Percentiles rank a stretch among this genome's conserved stretches.
These are phyloP conservation scores for Pollenia griseotomentosa DNA, from an alignment of 2,888 invertebrate species.

Conservation along the genomic window DNA sequence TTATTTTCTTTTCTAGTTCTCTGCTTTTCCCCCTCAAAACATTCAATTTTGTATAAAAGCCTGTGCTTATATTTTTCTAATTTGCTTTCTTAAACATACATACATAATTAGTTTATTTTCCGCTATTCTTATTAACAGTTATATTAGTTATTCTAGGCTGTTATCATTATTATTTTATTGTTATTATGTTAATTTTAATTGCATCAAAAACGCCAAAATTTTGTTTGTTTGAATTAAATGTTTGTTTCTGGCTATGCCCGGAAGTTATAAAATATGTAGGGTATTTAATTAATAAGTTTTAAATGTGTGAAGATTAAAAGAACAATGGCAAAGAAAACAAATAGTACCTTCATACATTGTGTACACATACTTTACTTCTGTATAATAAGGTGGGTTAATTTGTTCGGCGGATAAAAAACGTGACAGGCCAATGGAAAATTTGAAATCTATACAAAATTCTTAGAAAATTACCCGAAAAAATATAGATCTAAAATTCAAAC, in stretches of 20 bases:
- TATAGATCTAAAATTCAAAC: too few species aligned
- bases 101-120: background rate
- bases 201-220: constrained; percentile 55
- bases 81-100: too few species aligned
- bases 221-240: constrained; percentile 9
- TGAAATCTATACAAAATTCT: too few species aligned
- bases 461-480: too few species aligned
- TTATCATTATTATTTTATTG: constrained; percentile 57
- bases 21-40: background rate
- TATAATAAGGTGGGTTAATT: background rate
- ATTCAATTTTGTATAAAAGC: background rate
- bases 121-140: constrained; percentile 34
- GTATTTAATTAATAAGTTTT: constrained; percentile 52
- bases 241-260: constrained; percentile 27
- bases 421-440: too few species aligned
- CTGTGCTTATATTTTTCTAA: background rate
- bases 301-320: constrained; percentile 41
- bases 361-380: background rate
- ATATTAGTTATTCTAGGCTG: constrained; percentile 10
- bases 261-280: constrained; percentile 52
- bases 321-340: background rate
- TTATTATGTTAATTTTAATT: constrained; percentile 69
- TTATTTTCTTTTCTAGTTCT: background rate
- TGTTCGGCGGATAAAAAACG: too few species aligned
- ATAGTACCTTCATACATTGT: background rate